A percentile compares a stretch with the other conserved stretches of the same genome.
Conservation (phyloP, 1,140 invertebrate species). For the Solenopsis fugax region DNA sequence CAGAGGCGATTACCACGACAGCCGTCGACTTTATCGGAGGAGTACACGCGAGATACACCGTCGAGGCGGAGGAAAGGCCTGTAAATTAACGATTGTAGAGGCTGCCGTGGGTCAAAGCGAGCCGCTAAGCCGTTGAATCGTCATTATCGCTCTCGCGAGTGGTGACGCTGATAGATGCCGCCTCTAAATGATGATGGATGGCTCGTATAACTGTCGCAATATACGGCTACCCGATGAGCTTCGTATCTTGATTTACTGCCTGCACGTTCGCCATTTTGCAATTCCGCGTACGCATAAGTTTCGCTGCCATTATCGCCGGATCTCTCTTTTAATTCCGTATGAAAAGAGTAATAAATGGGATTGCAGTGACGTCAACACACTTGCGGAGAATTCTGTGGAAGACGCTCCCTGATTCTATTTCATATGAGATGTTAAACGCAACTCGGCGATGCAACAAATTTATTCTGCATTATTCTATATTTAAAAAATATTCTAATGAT, state of each 20-base stretch:
- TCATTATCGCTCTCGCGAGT: conserved; percentile 80
- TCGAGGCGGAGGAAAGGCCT: conserved; percentile 64
- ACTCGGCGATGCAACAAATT: background rate
- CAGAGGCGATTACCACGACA: conserved; percentile 55
- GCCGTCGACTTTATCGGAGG: conserved; percentile 67
- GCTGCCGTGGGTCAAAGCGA: conserved; percentile 75
- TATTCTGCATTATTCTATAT: background rate
- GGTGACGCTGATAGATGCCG: conserved; percentile 79
- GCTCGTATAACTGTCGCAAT: conserved; percentile 84
- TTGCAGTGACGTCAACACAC: conserved; percentile 24
- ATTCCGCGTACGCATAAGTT: conserved; percentile 65
- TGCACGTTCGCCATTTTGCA: conserved; percentile 77
- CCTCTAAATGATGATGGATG: conserved; percentile 84
- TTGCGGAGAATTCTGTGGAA: background rate
- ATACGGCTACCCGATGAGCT: conserved; percentile 80
- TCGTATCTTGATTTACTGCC: conserved; percentile 83
- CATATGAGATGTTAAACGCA: background rate
- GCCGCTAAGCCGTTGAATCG: conserved; percentile 79
- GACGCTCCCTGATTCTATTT: background rate
- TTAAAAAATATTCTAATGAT: background rate
- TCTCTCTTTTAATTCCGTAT: conserved; percentile 59
- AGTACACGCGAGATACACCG: conserved; percentile 60
- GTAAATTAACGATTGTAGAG: conserved; percentile 78
- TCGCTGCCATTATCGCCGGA: conserved; percentile 62
- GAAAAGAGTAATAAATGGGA: conserved; percentile 33